Conservation (phyloP, 2,113 vertebrate species). For the Theristicus caerulescens region DNA sequence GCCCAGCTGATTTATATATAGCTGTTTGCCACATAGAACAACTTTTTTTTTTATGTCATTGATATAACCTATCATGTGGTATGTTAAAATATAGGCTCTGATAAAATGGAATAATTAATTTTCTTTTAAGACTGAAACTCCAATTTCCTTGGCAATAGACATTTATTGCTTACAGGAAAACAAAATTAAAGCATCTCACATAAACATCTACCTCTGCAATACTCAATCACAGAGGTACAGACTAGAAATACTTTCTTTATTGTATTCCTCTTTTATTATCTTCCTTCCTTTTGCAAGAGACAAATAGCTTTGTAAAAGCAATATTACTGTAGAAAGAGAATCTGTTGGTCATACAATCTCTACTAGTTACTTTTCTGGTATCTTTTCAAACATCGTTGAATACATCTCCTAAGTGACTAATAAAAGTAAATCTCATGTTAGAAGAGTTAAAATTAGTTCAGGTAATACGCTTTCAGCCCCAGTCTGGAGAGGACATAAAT, state of each 20-base stretch:
- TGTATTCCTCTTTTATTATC: not conserved
- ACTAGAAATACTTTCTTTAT: not conserved
- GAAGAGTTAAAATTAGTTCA: not conserved
- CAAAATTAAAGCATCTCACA: not conserved
- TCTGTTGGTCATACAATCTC: not conserved
- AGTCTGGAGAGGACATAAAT: not conserved
- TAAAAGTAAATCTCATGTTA: not conserved
- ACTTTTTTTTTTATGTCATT: not conserved
- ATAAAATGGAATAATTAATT: not conserved
- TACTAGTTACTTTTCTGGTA: not conserved
- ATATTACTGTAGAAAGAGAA: not conserved
- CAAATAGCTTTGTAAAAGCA: not conserved
- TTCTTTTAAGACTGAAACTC: not conserved
- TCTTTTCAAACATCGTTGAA: not conserved
- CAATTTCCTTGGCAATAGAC: not conserved
- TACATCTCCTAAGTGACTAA: not conserved
- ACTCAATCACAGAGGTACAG: not conserved
- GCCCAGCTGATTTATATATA: not conserved
- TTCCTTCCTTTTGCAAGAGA: not conserved
- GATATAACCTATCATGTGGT: not conserved
- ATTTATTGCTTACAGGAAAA: not conserved
- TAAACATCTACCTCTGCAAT: not conserved
- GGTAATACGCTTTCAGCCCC: not conserved
- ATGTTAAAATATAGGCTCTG: not conserved
- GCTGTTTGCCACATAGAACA: not conserved